Evolutionary conservation across 2,888 invertebrate genomes (phyloP).

Genomic region (Acronicta psi): DNA sequence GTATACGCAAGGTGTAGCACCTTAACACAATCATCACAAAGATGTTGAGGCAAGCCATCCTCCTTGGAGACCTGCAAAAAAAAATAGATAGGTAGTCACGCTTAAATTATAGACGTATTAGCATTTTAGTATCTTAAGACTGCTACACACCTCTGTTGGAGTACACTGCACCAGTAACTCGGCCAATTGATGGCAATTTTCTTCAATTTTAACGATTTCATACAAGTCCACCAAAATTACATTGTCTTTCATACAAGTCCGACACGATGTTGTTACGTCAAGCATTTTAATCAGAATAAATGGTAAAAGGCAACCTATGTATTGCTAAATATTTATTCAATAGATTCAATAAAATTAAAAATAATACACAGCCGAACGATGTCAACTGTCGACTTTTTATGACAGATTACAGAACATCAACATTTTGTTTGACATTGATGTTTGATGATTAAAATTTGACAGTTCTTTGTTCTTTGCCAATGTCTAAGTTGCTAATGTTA

Average conservation of each 20-base stretch:
- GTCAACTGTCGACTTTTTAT: too few relatives aligned
- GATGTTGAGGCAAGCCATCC: constrained; percentile 90
- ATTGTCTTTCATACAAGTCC: constrained; percentile 81
- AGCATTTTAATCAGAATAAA: constrained; percentile 59
- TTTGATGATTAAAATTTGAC: too few relatives aligned
- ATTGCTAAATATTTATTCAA: too few relatives aligned
- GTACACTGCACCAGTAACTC: constrained; percentile 75
- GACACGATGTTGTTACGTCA: constrained; percentile 72
- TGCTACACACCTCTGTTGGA: constrained; percentile 67
- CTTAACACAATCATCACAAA: constrained; percentile 88
- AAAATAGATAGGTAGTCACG: constrained; percentile 9
- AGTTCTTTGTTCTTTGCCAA: too few relatives aligned
- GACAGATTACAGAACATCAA: too few relatives aligned
- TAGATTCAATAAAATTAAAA: too few relatives aligned
- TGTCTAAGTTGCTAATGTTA: too few relatives aligned
- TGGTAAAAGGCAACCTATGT: too few relatives aligned
- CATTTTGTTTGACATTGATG: too few relatives aligned
- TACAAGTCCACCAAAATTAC: constrained; percentile 71
- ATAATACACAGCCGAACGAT: too few relatives aligned
- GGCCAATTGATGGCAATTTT: constrained; percentile 68
- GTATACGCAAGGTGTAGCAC: constrained; percentile 83
- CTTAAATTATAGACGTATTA: not conserved
- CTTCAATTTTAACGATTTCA: constrained; percentile 70
- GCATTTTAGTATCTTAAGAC: not conserved
- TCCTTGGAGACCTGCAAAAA: constrained; percentile 76